Percentiles rank a stretch among this genome's conserved stretches.
Evolutionary conservation across 2,797 vertebrate species (phyloP).

Genomic region (Knipowitschia caucasica): DNA sequence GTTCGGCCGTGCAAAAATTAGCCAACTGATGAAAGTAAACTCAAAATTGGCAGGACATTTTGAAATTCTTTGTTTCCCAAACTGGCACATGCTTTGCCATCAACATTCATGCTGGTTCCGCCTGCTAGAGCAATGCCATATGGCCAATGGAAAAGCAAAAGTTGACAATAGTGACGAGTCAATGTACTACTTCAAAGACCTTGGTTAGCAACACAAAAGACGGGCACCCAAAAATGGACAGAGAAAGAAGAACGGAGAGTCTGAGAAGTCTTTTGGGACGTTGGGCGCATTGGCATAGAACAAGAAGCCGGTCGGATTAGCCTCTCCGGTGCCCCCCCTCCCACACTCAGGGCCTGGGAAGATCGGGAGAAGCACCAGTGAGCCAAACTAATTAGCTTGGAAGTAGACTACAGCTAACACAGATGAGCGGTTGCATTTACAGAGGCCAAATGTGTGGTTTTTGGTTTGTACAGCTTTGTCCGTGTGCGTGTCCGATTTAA

Average conservation of each 20-base stretch:
- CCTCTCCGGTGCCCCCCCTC: conserved; percentile 28
- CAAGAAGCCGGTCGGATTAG: conserved; percentile 71
- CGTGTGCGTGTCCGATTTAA: conserved; percentile 13
- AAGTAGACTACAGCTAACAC: conserved; percentile 50
- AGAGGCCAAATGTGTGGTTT: conserved; percentile 14
- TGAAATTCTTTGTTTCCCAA: not conserved
- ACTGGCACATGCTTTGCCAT: not conserved
- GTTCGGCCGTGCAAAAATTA: not conserved
- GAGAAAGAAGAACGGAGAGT: conserved; percentile 31
- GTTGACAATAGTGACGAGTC: not conserved
- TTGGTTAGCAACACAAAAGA: conserved; percentile 3
- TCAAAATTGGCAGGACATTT: not conserved
- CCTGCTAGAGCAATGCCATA: not conserved
- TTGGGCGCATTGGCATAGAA: conserved; percentile 57
- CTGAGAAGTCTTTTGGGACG: conserved; percentile 33
- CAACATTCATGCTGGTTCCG: not conserved
- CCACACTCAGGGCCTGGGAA: conserved; percentile 52
- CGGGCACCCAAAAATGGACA: conserved; percentile 15
- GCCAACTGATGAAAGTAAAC: not conserved
- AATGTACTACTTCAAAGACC: not conserved
- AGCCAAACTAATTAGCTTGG: conserved; percentile 71
- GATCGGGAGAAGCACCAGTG: conserved; percentile 57
- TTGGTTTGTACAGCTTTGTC: conserved; percentile 2
- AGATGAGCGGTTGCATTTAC: conserved; percentile 40
- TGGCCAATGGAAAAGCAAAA: not conserved